A percentile compares a stretch with the other conserved stretches of the same genome.
Conservation (phyloP, 1,140 invertebrate species). For the Achatina immaculata region DNA sequence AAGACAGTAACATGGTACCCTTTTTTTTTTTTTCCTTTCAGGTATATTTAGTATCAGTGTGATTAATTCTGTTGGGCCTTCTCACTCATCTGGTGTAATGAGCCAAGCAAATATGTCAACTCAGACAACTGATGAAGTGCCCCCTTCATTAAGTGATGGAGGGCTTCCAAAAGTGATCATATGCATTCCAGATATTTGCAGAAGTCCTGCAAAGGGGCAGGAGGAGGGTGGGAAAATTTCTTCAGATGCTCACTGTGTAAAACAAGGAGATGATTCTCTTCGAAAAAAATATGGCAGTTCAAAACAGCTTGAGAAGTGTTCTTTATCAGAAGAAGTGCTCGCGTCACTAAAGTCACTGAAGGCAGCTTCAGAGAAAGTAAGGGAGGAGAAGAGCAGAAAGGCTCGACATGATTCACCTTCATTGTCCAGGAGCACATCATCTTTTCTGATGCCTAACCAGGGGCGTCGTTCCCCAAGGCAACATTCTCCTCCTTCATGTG, state of each 20-base stretch:
- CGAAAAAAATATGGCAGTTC: neutral
- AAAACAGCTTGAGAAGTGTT: neutral
- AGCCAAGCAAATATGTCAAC: constrained; percentile 8
- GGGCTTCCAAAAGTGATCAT: constrained; percentile 31
- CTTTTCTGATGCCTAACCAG: neutral
- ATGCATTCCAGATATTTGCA: constrained; percentile 33
- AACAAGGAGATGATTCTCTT: neutral
- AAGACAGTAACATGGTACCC: neutral
- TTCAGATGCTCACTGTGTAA: neutral
- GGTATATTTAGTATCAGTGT: neutral
- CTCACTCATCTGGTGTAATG: neutral
- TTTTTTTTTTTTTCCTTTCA: neutral
- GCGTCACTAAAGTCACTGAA: constrained; percentile 29
- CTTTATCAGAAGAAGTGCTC: neutral
- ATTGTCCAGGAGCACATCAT: neutral
- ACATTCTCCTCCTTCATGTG: neutral
- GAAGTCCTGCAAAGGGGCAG: neutral
- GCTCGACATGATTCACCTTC: neutral
- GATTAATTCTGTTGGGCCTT: neutral
- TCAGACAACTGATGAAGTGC: neutral
- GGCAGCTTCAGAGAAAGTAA: constrained; percentile 27
- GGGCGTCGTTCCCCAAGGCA: constrained; percentile 23
- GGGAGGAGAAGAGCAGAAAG: constrained; percentile 26
- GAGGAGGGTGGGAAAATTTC: neutral
- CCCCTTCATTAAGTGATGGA: neutral